These are phyloP conservation scores for Cnemophilus loriae DNA, from an alignment of 2,113 vertebrate species.

Conservation along the genomic window DNA sequence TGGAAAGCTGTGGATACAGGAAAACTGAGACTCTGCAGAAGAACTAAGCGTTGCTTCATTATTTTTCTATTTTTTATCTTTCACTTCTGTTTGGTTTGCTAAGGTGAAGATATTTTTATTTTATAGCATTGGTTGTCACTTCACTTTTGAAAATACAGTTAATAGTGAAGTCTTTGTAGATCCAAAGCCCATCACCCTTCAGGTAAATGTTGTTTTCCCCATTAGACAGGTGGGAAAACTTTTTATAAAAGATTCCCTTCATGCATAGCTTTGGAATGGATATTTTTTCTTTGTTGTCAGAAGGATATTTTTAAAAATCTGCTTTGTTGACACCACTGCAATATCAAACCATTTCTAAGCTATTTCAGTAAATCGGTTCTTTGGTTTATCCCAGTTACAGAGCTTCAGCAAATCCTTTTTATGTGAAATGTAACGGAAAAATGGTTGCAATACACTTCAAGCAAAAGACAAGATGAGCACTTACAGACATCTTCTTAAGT, in stretches of 20 bases:
- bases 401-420: constrained; percentile 52
- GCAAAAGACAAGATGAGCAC: constrained; percentile 20
- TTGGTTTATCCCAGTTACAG: constrained; percentile 38
- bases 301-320: constrained; percentile 50
- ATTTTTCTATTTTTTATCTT: not conserved
- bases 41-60: not conserved
- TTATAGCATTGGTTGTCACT: not conserved
- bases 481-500: constrained; percentile 26
- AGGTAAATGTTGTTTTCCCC: not conserved
- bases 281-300: constrained; percentile 35
- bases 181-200: not conserved
- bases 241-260: not conserved
- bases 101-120: not conserved
- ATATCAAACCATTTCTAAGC: constrained; percentile 52
- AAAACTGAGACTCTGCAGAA: not conserved
- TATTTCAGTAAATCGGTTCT: constrained; percentile 42
- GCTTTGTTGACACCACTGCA: constrained; percentile 45
- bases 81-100: not conserved
- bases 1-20: not conserved
- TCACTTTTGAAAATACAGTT: not conserved
- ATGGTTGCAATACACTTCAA: constrained; percentile 26
- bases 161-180: not conserved
- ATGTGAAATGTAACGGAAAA: constrained; percentile 44
- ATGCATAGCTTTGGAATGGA: not conserved
- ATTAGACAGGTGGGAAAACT: not conserved